These are phyloP conservation scores for Zootoca vivipara DNA, from an alignment of 2,113 vertebrate species.

Conservation along the genomic window DNA sequence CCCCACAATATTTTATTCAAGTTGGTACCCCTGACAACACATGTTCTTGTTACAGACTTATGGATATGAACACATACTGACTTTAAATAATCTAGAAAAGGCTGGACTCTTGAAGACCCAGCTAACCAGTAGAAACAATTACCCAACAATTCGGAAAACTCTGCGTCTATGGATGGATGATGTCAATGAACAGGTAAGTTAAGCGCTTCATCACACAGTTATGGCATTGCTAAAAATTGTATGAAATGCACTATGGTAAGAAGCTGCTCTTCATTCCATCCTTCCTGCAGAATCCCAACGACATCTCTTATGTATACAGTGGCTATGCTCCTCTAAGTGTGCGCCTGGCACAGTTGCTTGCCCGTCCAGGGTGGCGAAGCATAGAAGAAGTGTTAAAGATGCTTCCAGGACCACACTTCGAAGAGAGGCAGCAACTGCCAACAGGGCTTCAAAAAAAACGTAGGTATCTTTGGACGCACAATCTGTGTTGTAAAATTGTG, in stretches of 20 bases:
- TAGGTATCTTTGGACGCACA: slow-evolving; percentile 43
- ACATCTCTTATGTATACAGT: slow-evolving; percentile 97
- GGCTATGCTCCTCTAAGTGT: slow-evolving; percentile 95
- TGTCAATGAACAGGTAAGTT: slow-evolving; percentile 94
- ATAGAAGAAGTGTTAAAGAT: slow-evolving; percentile 98
- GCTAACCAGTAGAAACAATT: slow-evolving; percentile 87
- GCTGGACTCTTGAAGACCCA: slow-evolving; percentile 89
- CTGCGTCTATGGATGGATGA: slow-evolving; percentile 98
- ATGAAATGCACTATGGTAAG: rapidly evolving
- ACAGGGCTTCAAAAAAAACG: slow-evolving; percentile 84
- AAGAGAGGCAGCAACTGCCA: slow-evolving; percentile 93
- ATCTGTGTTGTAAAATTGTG: not conserved
- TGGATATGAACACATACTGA: slow-evolving; percentile 93
- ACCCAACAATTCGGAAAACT: slow-evolving; percentile 95
- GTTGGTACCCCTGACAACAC: too few species aligned
- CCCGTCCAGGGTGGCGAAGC: slow-evolving; percentile 94
- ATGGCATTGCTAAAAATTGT: rapidly evolving
- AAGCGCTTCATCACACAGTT: rapidly evolving
- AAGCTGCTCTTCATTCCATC: not conserved
- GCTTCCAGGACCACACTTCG: slow-evolving; percentile 95
- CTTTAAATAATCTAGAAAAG: slow-evolving; percentile 93
- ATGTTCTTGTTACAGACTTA: slow-evolving; percentile 83
- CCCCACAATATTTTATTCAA: too few species aligned
- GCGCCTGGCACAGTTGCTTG: slow-evolving; percentile 91
- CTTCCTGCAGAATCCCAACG: slow-evolving; percentile 88